Base-by-base conservation (phyloP, 2,888 invertebrate species). In the Cremastinae sp. region DNA sequence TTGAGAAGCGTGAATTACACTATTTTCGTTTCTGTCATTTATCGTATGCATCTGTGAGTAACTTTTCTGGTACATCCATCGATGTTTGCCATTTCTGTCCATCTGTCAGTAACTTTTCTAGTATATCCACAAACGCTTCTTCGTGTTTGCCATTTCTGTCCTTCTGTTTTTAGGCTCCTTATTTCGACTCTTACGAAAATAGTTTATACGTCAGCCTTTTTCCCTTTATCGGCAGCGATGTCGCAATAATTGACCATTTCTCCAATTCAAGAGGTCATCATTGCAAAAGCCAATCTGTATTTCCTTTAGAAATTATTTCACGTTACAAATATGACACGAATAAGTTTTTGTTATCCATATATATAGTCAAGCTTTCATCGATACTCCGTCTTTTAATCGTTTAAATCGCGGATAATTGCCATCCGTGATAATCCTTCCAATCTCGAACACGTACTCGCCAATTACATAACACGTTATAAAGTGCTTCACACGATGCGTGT, bases 1-100 rank as follows among this genome's bases (percentile, higher is more conserved):
- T 68, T 72, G 72, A 75, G 72, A 75, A 75, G 75, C 62, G 62
- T 72, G 62, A 58, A 34, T 62, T 53, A 41, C 66, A 56, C 62
- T 75, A 72, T 75, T 75, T 75, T 72, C 75, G 66, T 56, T 62
- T 58, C 73, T 74, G 69, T 73, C 75, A 65, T 69, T 71, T 70
- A 76, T 51, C 47, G 75, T 73, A 70, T 58, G 74, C 66, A 54
- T 64, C 22, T 58, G 65, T 74, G 71, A 78, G 79, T 79, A 78
- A 79, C 79, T 79, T 78, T 78, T 62, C 78, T 73, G 18, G 79
- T 78, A 72, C 68, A 38, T 47, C 47, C 72, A 20, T 28, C 61
- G 34, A 54, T 14, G 45, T 53, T 58, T 12, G 7, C 51, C n/a
- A 8, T 18, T 9, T 8, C 12, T 41, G 2, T 34, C n/a, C 8